phyloP scores from a whole-genome alignment of 1,140 invertebrate genomes.

The Bombus consobrinus region DNA sequence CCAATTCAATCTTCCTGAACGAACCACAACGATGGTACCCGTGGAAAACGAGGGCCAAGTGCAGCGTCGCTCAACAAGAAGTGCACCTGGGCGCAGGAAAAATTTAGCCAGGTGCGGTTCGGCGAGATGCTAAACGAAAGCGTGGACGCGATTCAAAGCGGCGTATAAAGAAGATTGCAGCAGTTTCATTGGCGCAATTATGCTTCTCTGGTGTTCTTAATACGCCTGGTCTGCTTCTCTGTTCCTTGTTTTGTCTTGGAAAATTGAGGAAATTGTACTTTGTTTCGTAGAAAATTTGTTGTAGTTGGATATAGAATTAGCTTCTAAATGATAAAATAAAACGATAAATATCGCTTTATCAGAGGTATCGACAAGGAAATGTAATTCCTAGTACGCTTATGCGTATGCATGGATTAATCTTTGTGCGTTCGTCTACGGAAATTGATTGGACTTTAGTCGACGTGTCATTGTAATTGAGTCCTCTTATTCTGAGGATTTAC shows the following conservation, averaged over 20 bases:
- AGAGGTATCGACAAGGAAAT: too few relatives aligned
- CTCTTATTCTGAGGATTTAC: too few relatives aligned
- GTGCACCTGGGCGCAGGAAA: conserved; percentile 59
- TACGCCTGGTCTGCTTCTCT: not conserved
- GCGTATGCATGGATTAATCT: too few relatives aligned
- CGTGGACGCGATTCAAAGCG: not conserved
- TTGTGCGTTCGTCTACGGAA: too few relatives aligned
- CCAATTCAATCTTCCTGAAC: conserved; percentile 65
- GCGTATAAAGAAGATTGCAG: not conserved
- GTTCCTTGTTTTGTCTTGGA: not conserved
- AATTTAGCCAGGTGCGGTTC: conserved; percentile 58
- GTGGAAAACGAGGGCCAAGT: conserved; percentile 12
- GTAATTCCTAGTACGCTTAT: too few relatives aligned
- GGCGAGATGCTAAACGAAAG: not conserved
- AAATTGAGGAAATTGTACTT: not conserved
- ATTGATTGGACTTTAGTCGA: too few relatives aligned
- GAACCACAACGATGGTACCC: conserved; percentile 19
- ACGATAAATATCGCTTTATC: too few relatives aligned
- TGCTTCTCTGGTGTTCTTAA: too few relatives aligned
- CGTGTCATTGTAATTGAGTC: too few relatives aligned
- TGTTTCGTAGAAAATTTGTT: too few relatives aligned
- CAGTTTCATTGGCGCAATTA: not conserved
- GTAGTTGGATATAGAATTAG: too few relatives aligned
- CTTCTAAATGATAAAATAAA: too few relatives aligned
- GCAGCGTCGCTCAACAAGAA: conserved; percentile 15